phyloP scores from a whole-genome alignment of 2,888 invertebrate species.

The Spatulosminthurus flaviceps region DNA sequence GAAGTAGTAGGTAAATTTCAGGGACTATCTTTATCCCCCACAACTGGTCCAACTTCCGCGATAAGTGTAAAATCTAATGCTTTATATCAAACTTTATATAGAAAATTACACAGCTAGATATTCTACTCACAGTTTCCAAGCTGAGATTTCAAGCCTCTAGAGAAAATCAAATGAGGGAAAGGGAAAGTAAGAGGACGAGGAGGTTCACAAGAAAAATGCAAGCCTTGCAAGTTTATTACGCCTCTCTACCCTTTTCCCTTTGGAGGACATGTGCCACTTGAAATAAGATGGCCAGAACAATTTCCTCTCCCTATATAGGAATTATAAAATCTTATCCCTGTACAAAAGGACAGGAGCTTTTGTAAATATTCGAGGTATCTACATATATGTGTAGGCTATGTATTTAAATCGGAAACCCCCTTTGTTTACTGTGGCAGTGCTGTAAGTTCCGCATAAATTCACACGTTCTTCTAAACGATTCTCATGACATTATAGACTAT shows the following conservation, averaged over 20 bases:
- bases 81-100: slow-evolving; percentile 4
- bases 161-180: slow-evolving; percentile 4
- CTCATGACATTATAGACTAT: too few relatives aligned
- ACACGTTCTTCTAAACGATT: too few relatives aligned
- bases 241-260: background rate
- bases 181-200: background rate
- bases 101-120: background rate
- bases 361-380: too few relatives aligned
- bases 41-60: background rate
- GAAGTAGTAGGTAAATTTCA: background rate
- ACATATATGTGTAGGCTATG: too few relatives aligned
- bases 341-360: too few relatives aligned
- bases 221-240: background rate
- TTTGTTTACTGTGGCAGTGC: too few relatives aligned
- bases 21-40: background rate
- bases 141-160: background rate
- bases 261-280: background rate
- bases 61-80: background rate
- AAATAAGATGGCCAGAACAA: slow-evolving; percentile 1
- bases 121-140: slow-evolving; percentile 4
- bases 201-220: background rate
- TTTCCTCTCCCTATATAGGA: background rate
- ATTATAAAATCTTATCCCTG: too few relatives aligned
- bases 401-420: too few relatives aligned
- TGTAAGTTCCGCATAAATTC: too few relatives aligned